Conservation (phyloP, 2,888 invertebrate species). For the Pediacus dermestoides region DNA sequence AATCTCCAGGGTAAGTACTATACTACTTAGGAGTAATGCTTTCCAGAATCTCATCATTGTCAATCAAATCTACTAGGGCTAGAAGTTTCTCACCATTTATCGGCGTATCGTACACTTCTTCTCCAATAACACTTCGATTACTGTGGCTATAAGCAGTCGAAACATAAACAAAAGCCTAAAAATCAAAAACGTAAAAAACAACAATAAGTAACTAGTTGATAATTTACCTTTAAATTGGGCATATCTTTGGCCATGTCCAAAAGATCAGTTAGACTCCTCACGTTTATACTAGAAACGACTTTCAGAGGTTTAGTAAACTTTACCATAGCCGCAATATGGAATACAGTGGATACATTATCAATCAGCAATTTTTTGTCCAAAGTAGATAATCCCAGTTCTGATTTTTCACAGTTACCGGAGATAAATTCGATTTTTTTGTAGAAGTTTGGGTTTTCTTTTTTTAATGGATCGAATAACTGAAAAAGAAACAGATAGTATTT, state of each 20-base stretch:
- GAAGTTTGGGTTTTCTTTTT: background rate
- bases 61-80: conserved; percentile 29
- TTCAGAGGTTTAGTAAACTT: background rate
- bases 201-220: background rate
- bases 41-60: conserved; percentile 46
- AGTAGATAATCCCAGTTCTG: background rate
- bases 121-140: conserved; percentile 1
- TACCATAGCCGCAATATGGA: background rate
- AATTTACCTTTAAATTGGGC: background rate
- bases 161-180: conserved; percentile 6
- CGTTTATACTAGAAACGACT: background rate
- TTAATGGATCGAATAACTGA: background rate
- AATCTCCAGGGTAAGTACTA: too few species aligned
- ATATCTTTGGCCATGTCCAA: background rate
- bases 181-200: background rate
- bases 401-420: background rate
- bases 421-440: background rate
- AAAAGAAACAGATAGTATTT: too few species aligned
- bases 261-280: background rate
- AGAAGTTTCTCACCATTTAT: background rate
- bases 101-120: background rate
- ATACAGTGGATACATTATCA: background rate
- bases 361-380: background rate
- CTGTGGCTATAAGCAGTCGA: conserved; percentile 4
- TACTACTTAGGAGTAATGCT: conserved; percentile 28